A percentile compares a stretch with the other conserved stretches of the same genome.
These are phyloP conservation scores for Prosapia bicincta DNA, from an alignment of 2,888 invertebrate genomes.

Conservation along the genomic window DNA sequence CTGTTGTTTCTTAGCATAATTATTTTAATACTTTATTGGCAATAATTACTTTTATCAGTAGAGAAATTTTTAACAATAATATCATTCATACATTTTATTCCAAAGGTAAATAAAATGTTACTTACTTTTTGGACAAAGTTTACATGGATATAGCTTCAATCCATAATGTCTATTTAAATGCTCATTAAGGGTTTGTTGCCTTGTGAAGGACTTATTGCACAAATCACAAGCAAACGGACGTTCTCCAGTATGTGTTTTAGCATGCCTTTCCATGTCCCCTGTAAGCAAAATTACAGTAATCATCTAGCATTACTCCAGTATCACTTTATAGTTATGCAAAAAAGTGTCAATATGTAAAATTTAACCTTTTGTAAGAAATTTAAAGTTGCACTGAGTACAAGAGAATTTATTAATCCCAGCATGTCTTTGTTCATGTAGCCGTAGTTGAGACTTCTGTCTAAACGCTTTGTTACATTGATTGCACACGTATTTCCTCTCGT, in stretches of 20 bases:
- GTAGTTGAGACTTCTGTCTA: conserved; percentile 34
- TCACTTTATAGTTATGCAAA: too few species aligned
- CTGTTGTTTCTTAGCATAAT: too few species aligned
- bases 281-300: background rate
- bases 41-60: too few species aligned
- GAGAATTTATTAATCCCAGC: conserved; percentile 19
- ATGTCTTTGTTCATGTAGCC: conserved; percentile 33
- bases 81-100: too few species aligned
- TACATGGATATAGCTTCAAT: background rate
- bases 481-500: conserved; percentile 17
- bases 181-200: conserved; percentile 9
- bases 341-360: too few species aligned
- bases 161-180: conserved; percentile 12
- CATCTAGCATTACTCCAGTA: too few species aligned
- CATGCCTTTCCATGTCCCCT: conserved; percentile 13
- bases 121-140: background rate
- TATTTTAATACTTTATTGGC: too few species aligned
- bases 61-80: too few species aligned
- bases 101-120: background rate
- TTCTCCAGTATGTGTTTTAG: conserved; percentile 12
- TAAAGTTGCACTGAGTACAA: conserved; percentile 1
- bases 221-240: background rate
- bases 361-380: conserved; percentile 13
- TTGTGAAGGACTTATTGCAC: conserved; percentile 6
- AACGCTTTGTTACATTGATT: conserved; percentile 33